Evolutionary conservation across 2,888 invertebrate species (phyloP).

Genomic region (Malachius bipustulatus): DNA sequence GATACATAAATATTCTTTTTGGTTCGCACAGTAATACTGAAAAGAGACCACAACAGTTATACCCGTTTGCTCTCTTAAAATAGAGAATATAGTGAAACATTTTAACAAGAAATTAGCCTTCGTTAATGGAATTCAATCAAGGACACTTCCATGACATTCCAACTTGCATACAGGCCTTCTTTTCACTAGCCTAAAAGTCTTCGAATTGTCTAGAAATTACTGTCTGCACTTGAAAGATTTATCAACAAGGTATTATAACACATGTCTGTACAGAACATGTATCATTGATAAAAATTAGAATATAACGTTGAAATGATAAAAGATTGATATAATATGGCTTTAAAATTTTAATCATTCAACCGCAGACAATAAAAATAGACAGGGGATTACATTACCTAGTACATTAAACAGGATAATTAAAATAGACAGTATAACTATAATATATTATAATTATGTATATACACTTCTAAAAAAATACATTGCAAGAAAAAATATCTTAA

Average conservation of each 20-base stretch:
- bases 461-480: slow-evolving; percentile 40
- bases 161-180: slow-evolving; percentile 11
- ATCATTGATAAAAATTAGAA: too few species aligned
- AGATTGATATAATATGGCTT: too few species aligned
- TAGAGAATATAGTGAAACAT: too few species aligned
- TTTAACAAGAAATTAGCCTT: too few species aligned
- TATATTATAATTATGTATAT: slow-evolving; percentile 31
- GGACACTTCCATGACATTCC: slow-evolving; percentile 15
- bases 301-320: too few species aligned
- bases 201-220: background rate
- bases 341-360: slow-evolving; percentile 1
- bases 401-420: slow-evolving; percentile 17
- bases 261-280: too few species aligned
- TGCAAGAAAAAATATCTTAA: slow-evolving; percentile 37
- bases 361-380: slow-evolving; percentile 1
- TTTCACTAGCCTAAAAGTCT: slow-evolving; percentile 9
- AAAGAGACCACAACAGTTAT: slow-evolving; percentile 13
- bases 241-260: background rate
- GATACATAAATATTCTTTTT: slow-evolving; percentile 13
- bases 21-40: slow-evolving; percentile 24
- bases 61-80: slow-evolving; percentile 10
- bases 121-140: too few species aligned
- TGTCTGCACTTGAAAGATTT: background rate
- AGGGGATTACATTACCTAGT: slow-evolving; percentile 12
- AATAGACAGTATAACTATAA: slow-evolving; percentile 22